phyloP scores from a whole-genome alignment of 1,140 invertebrate genomes.

The Orius insidiosus region DNA sequence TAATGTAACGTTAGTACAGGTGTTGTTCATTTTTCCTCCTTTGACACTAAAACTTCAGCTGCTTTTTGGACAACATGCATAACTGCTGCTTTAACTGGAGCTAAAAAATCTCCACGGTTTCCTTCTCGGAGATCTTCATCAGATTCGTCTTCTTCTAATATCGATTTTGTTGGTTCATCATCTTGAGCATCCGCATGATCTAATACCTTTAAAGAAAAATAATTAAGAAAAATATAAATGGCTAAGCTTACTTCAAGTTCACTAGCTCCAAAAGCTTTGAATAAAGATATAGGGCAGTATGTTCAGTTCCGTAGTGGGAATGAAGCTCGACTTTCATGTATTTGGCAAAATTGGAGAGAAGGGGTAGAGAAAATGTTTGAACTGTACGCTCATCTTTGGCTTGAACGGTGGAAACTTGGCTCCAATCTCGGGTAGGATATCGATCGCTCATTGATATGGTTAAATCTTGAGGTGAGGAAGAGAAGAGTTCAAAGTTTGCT shows the following conservation, averaged over 20 bases:
- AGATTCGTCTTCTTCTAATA: no score
- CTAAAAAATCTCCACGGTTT: constrained; percentile 47
- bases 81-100: constrained; percentile 66
- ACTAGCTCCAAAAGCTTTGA: constrained; percentile 79
- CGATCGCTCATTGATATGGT: constrained; percentile 72
- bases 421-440: constrained; percentile 85
- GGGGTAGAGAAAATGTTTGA: constrained; percentile 67
- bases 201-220: no score
- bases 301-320: constrained; percentile 87
- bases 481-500: constrained; percentile 96
- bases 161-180: no score
- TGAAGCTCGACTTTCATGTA: constrained; percentile 83
- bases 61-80: constrained; percentile 78
- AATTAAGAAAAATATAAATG: no score
- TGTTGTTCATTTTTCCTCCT: not conserved
- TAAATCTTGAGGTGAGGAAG: constrained; percentile 86
- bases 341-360: constrained; percentile 77
- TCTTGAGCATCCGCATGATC: no score
- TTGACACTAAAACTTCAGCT: constrained; percentile 44
- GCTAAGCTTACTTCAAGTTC: constrained; percentile 85
- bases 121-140: no score
- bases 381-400: constrained; percentile 72
- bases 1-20: not conserved
- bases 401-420: constrained; percentile 64
- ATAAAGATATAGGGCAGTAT: constrained; percentile 92